Base-by-base conservation (phyloP, 1,140 invertebrate species). In the Drosophila mojavensis region DNA sequence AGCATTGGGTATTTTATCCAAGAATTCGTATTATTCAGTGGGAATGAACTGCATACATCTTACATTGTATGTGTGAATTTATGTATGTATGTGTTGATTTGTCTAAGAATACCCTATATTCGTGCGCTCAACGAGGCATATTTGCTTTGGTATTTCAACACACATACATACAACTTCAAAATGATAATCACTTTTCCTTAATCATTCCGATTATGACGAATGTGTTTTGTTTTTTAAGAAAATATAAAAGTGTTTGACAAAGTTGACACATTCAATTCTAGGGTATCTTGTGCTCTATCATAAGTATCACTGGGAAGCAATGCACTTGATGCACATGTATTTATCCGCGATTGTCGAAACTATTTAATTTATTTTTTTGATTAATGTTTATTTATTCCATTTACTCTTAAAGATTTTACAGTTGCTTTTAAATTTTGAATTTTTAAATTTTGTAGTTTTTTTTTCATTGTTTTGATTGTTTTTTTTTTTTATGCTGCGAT, bases 401-500 rank as follows among this genome's bases (percentile, higher is more conserved):
- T 30, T 30, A 30, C 28, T 30, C 28, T 30, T 5, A 30, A 30
- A 6, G 0, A 30, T 74, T 84, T 84, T 64, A 73, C 41, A 4
- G 10, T 45, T 45, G 13, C 1, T 43, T 84, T 58, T 45, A 67
- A 30, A 30, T 30, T 74, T 67, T 54, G 9, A 74, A 24, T 5
- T 43, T 84, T 58, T 45, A 61, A 30, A 30, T 30, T 74, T 67
- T 59, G 9, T 61, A 75, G 75, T 54, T 71, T 63, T 82, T 68
- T 41, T 43, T 43, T 9, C 17, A 45, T 58, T 47, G 33, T 9
- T 47, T 24, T 63, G 20, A 24, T 43, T 55, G 20, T 74, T 77
- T 58, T 17, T 77, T 58, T 72, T 51, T 83, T 71, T 80, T 84
- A 77, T 84, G 81, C 73, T 84, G 75, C 51, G 81, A 84, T 84